Conservation (phyloP, 1,140 invertebrate genomes). For the Lepidurus couesii region DNA sequence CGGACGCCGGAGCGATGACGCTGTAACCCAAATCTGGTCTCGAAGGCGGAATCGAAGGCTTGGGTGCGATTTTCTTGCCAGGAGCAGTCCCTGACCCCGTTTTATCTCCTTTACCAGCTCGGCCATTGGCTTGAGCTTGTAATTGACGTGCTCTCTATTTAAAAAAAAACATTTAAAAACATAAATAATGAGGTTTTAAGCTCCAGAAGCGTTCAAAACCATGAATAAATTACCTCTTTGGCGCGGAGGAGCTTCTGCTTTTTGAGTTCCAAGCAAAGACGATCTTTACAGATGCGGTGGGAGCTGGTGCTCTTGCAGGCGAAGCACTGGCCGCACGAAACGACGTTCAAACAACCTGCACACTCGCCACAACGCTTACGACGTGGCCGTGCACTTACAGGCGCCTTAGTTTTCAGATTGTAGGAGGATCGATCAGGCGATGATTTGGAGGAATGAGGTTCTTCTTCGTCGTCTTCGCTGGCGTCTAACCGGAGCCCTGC, state of each 20-base stretch:
- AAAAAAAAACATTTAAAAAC: background rate
- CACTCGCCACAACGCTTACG: conserved; percentile 25
- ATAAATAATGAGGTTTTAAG: background rate
- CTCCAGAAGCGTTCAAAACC: background rate
- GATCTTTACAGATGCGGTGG: conserved; percentile 26
- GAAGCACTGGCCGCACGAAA: conserved; percentile 24
- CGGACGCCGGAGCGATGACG: conserved; percentile 5
- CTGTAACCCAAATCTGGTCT: conserved; percentile 27
- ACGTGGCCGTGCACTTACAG: background rate
- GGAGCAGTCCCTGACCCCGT: background rate
- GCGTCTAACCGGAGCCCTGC: background rate
- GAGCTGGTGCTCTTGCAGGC: conserved; percentile 9
- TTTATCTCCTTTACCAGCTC: background rate
- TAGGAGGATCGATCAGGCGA: background rate
- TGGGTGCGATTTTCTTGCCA: conserved; percentile 2
- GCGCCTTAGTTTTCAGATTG: background rate
- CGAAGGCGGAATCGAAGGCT: conserved; percentile 3
- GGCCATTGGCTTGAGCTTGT: background rate
- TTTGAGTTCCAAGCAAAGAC: conserved; percentile 21
- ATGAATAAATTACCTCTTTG: background rate
- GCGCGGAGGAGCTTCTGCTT: conserved; percentile 13
- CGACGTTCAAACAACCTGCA: conserved; percentile 21
- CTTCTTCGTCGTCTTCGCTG: background rate
- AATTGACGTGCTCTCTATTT: background rate
- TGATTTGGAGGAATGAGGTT: background rate